Evolutionary conservation across 2,888 invertebrate species (phyloP).

Genomic region (Pseudoips prasinana): DNA sequence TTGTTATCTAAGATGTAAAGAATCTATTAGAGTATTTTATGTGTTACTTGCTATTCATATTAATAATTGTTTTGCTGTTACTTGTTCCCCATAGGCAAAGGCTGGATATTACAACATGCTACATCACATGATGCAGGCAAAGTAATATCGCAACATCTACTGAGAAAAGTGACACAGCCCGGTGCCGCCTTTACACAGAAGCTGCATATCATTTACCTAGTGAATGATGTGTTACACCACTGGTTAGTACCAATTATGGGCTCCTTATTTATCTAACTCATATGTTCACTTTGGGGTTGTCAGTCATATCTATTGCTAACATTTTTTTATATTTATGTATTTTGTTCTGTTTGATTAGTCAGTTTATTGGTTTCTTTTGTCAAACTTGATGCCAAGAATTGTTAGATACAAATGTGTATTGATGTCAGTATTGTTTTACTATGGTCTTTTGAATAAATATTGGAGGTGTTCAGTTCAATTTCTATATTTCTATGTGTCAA

Average conservation of each 20-base stretch:
- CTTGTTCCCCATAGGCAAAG: conserved; percentile 84
- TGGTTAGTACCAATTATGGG: conserved; percentile 85
- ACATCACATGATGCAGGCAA: conserved; percentile 90
- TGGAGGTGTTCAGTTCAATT: too few species aligned
- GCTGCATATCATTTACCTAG: conserved; percentile 98
- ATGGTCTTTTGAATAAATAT: too few species aligned
- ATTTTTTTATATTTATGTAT: too few species aligned
- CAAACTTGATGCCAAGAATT: too few species aligned
- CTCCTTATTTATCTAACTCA: conserved; percentile 12
- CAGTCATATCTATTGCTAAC: too few species aligned
- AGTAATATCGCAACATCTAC: conserved; percentile 94
- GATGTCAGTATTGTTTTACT: too few species aligned
- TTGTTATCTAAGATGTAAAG: too few species aligned
- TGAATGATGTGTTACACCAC: conserved; percentile 99
- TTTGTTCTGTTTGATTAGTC: too few species aligned
- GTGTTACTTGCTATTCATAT: too few species aligned
- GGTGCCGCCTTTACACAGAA: conserved; percentile 93
- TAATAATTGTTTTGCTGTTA: conserved; percentile 1
- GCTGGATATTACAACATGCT: conserved; percentile 98
- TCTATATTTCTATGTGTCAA: neutral
- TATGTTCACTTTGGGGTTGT: conserved; percentile 15
- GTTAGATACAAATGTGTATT: too few species aligned
- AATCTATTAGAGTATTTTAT: too few species aligned
- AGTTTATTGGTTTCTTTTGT: too few species aligned
- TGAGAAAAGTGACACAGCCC: conserved; percentile 88